Percentiles rank a stretch among this genome's conserved stretches.
These are phyloP conservation scores for Cariama cristata DNA, from an alignment of 2,113 vertebrate species.

Conservation along the genomic window DNA sequence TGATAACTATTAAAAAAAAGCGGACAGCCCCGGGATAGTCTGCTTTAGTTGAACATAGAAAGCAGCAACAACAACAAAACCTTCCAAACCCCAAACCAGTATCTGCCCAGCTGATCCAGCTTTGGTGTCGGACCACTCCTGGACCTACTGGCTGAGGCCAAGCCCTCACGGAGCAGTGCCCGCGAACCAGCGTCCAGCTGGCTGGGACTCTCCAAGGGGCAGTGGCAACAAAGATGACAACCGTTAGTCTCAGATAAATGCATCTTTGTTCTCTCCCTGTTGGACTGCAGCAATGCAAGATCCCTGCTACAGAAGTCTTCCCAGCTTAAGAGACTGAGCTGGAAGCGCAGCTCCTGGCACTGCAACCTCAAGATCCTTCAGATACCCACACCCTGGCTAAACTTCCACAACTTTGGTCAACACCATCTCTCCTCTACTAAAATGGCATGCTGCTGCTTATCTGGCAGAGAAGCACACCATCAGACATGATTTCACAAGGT, in stretches of 20 bases:
- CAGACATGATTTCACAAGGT: not conserved
- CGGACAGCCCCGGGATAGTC: not conserved
- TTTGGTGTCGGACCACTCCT: not conserved
- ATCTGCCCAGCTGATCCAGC: not conserved
- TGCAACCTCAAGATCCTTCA: not conserved
- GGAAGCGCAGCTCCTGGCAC: not conserved
- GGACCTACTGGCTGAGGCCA: not conserved
- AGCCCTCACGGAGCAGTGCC: not conserved
- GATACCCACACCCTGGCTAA: not conserved
- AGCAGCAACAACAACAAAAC: not conserved
- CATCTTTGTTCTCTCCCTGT: not conserved
- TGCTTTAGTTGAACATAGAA: not conserved
- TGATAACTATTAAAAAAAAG: not conserved
- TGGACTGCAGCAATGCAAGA: not conserved
- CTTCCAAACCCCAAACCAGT: not conserved
- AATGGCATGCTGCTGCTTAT: not conserved
- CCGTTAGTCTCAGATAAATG: too few relatives aligned
- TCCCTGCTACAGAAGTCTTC: not conserved
- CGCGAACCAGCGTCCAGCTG: not conserved
- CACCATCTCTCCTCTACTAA: not conserved
- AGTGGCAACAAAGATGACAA: not conserved
- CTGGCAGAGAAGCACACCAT: not conserved
- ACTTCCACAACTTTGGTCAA: not conserved
- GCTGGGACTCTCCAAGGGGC: fast-evolving
- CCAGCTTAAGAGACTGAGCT: not conserved